These are phyloP conservation scores for Harpegnathos saltator DNA, from an alignment of 1,140 invertebrate species.

Conservation along the genomic window DNA sequence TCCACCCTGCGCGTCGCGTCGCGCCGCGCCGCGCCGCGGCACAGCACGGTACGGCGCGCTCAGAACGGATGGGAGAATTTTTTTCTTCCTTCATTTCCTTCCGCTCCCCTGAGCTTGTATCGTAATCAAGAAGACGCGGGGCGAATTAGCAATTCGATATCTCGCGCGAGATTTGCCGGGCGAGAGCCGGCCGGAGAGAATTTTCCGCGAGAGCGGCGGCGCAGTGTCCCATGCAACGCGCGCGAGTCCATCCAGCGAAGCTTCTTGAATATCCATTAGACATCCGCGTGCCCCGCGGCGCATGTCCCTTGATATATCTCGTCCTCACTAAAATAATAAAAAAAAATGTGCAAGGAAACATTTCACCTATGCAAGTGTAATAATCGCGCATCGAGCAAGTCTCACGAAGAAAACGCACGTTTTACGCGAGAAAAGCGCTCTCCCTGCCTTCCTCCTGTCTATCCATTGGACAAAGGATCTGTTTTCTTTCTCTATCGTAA, in stretches of 20 bases:
- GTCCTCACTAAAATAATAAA: no score
- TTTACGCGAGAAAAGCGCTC: no score
- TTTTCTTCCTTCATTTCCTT: slow-evolving; percentile 68
- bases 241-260: not conserved
- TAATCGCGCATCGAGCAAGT: no score
- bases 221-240: not conserved
- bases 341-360: no score
- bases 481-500: no score
- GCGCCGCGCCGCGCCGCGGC: no score
- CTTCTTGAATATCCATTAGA: slow-evolving; percentile 30
- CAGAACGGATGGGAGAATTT: slow-evolving; percentile 63
- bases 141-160: slow-evolving; percentile 74
- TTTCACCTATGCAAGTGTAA: no score
- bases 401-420: no score
- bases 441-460: no score
- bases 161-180: slow-evolving; percentile 65
- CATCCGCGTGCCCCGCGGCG: not conserved
- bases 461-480: no score
- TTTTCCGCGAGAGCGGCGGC: slow-evolving; percentile 58
- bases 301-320: no score
- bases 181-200: slow-evolving; percentile 47
- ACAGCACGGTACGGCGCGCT: slow-evolving; percentile 21
- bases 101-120: slow-evolving; percentile 68
- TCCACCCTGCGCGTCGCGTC: no score
- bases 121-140: slow-evolving; percentile 73